Evolutionary conservation across 2,113 vertebrate species (phyloP).

Genomic region (Ploceus nigricollis): DNA sequence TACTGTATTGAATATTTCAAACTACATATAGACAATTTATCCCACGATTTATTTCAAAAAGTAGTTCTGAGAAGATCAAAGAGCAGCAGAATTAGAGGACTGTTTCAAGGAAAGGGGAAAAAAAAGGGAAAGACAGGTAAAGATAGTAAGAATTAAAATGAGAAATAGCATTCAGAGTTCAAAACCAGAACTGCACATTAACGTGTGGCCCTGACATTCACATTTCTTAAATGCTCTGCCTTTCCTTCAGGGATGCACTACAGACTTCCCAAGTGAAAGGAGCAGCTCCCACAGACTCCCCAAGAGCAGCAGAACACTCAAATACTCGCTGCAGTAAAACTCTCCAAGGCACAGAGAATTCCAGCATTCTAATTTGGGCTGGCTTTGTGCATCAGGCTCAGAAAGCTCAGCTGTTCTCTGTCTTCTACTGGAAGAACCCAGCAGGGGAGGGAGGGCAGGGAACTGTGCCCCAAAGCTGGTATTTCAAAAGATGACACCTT

Average conservation of each 20-base stretch:
- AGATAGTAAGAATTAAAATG: neutral
- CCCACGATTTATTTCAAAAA: neutral
- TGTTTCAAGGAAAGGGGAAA: neutral
- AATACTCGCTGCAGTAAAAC: neutral
- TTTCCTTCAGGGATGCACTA: neutral
- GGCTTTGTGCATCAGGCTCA: neutral
- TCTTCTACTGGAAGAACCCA: neutral
- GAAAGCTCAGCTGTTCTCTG: neutral
- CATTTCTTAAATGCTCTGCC: neutral
- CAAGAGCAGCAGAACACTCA: neutral
- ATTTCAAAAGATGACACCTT: neutral
- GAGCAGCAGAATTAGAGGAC: neutral
- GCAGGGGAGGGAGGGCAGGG: neutral
- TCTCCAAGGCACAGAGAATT: neutral
- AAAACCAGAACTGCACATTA: neutral
- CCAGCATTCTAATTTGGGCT: neutral
- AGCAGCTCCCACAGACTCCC: neutral
- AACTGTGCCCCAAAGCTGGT: neutral
- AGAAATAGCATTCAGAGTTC: neutral
- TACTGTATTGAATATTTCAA: neutral
- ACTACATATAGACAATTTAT: neutral
- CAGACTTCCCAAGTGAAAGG: neutral
- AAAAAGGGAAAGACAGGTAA: neutral
- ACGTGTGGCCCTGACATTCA: neutral
- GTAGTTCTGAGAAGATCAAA: neutral